phyloP scores from a whole-genome alignment of 2,888 invertebrate species.

The Halictus ligatus region DNA sequence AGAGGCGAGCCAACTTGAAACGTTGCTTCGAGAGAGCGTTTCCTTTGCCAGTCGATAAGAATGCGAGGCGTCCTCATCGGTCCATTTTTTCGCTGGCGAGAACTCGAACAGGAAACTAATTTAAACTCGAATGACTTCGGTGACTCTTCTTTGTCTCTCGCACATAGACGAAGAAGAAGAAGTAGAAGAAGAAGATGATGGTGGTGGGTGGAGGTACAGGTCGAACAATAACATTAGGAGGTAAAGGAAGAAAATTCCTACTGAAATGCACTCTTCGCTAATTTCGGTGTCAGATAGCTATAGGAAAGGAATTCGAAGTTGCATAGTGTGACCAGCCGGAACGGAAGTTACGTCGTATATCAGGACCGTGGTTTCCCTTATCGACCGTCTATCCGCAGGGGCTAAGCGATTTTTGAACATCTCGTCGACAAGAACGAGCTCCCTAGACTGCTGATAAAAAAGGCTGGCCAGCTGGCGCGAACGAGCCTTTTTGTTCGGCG shows the following conservation, averaged over 20 bases:
- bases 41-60: neutral
- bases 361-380: conserved; percentile 55
- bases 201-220: neutral
- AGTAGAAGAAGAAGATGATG: neutral
- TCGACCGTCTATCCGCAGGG: conserved; percentile 64
- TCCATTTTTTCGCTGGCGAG: neutral
- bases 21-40: neutral
- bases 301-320: neutral
- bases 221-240: neutral
- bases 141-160: neutral
- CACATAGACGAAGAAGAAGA: neutral
- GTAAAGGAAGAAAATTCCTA: neutral
- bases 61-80: neutral
- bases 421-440: conserved; percentile 60
- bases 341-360: conserved; percentile 65
- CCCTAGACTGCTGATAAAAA: conserved; percentile 54
- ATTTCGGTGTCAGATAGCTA: neutral
- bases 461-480: conserved; percentile 63
- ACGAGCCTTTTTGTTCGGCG: conserved; percentile 49
- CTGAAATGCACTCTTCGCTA: neutral
- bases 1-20: neutral
- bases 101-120: neutral
- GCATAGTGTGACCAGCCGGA: conserved; percentile 35
- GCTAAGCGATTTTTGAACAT: conserved; percentile 77
- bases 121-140: conserved; percentile 12